phyloP scores from a whole-genome alignment of 2,113 vertebrate species.

The Solenodon paradoxus region DNA sequence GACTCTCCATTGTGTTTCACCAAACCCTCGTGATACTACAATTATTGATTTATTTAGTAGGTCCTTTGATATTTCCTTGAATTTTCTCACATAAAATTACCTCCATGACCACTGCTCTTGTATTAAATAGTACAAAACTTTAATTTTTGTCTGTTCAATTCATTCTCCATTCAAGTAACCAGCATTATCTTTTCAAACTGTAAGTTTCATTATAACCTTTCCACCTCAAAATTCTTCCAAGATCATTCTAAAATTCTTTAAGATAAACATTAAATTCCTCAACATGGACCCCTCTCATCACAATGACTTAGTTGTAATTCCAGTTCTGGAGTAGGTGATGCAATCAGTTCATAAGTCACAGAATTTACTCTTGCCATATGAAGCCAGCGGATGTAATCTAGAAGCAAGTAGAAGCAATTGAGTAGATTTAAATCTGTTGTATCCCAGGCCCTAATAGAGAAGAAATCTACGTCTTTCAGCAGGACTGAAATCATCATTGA shows the following conservation, averaged over 20 bases:
- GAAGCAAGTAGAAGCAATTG: neutral
- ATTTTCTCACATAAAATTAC: neutral
- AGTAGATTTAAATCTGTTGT: neutral
- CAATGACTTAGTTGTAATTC: neutral
- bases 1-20: neutral
- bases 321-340: neutral
- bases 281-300: neutral
- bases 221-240: neutral
- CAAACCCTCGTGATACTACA: accelerated
- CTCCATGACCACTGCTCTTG: neutral
- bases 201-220: neutral
- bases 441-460: neutral
- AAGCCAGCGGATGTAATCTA: neutral
- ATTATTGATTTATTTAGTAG: neutral
- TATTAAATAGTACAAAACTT: neutral
- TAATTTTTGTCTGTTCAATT: neutral
- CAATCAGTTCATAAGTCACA: neutral
- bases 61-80: neutral
- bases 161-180: neutral
- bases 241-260: slow-evolving; percentile 17
- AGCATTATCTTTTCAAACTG: neutral
- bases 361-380: neutral
- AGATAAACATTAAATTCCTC: neutral
- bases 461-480: neutral
- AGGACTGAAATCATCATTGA: neutral